These are phyloP conservation scores for Parotocinclus haroldoi DNA, from an alignment of 2,797 vertebrate species.

Conservation along the genomic window DNA sequence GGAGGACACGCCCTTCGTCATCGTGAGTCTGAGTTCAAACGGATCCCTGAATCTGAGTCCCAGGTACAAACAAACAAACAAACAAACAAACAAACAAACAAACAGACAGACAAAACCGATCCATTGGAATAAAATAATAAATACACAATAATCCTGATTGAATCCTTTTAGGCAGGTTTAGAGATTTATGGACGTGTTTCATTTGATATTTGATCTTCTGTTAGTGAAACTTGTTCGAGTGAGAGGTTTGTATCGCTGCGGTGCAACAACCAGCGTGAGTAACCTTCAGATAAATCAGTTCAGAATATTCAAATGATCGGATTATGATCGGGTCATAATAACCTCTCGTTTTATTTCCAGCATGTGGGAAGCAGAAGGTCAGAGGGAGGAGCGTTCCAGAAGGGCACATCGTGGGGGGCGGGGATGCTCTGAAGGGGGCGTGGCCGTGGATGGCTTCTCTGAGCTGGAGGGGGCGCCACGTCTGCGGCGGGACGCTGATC, in stretches of 20 bases:
- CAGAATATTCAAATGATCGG: background rate
- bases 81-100: constrained; percentile 9
- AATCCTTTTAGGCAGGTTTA: no score
- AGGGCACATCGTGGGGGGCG: constrained; percentile 76
- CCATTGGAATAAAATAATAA: no score
- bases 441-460: constrained; percentile 92
- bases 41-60: constrained; percentile 65
- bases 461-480: constrained; percentile 58
- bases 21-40: constrained; percentile 56
- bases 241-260: constrained; percentile 68
- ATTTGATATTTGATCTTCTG: background rate
- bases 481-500: constrained; percentile 83
- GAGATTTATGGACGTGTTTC: no score
- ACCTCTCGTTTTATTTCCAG: constrained; percentile 49
- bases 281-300: background rate
- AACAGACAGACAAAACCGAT: no score
- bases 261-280: constrained; percentile 81
- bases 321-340: no score
- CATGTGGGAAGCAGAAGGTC: constrained; percentile 60
- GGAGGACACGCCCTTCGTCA: constrained; percentile 72
- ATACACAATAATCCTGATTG: no score
- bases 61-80: constrained; percentile 64
- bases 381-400: no score
- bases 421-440: constrained; percentile 67
- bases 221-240: constrained; percentile 73